These are phyloP conservation scores for Limnephilus marmoratus DNA, from an alignment of 2,888 invertebrate species.

Conservation along the genomic window DNA sequence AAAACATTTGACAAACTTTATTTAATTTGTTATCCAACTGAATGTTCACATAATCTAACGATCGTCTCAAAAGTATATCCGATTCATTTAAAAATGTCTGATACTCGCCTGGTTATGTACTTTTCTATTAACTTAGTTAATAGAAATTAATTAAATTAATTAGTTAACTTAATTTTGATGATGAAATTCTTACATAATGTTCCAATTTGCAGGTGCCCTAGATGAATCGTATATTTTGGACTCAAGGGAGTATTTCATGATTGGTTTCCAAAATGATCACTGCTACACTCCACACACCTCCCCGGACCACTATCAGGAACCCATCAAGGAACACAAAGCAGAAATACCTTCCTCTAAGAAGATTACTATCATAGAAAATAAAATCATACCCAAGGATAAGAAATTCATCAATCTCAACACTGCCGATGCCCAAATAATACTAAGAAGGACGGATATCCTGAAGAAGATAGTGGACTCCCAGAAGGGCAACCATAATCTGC, in stretches of 20 bases:
- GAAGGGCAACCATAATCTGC: constrained; percentile 26
- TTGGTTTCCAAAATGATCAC: constrained; percentile 87
- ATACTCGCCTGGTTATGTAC: neutral
- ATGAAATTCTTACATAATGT: neutral
- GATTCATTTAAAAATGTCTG: neutral
- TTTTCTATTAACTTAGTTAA: no score
- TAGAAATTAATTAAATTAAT: no score
- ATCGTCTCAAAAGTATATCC: no score
- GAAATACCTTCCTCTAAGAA: constrained; percentile 73
- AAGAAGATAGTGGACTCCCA: constrained; percentile 68
- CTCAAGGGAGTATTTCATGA: constrained; percentile 77
- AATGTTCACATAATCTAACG: neutral
- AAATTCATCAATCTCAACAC: constrained; percentile 72
- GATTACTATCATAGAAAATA: constrained; percentile 75
- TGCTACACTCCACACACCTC: constrained; percentile 87
- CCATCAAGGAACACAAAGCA: constrained; percentile 68
- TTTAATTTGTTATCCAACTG: neutral
- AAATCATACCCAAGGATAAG: constrained; percentile 76
- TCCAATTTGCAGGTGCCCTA: constrained; percentile 52
- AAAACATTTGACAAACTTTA: no score
- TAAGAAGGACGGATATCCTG: constrained; percentile 74
- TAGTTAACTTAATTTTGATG: no score
- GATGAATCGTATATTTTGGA: constrained; percentile 68
- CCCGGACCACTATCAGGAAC: constrained; percentile 67
- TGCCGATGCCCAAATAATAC: constrained; percentile 70